A percentile compares a stretch with the other conserved stretches of the same genome.
These are phyloP conservation scores for Eucriotettix oculatus DNA, from an alignment of 2,888 invertebrate species.

Conservation along the genomic window DNA sequence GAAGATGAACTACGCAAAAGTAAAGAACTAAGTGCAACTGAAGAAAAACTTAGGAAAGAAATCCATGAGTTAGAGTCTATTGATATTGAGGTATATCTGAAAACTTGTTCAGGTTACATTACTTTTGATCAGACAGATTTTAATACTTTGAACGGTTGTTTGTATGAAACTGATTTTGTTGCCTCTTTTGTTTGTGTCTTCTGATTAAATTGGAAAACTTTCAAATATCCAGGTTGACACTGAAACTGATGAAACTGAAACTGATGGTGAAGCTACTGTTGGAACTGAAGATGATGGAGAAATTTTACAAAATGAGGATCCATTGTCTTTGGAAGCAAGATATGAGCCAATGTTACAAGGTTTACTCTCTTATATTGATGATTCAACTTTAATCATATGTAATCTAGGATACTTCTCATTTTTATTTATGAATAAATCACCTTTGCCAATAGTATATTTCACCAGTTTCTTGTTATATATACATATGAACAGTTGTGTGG, in stretches of 20 bases:
- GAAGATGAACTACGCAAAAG: conserved; percentile 38
- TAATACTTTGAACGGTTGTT: no score
- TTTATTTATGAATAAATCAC: no score
- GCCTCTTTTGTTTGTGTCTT: no score
- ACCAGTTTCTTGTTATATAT: no score
- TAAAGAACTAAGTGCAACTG: conserved; percentile 29
- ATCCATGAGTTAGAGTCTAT: conserved; percentile 31
- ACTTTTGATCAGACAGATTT: no score
- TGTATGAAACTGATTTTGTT: no score
- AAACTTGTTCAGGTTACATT: no score
- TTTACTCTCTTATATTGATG: neutral
- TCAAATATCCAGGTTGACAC: conserved; percentile 9
- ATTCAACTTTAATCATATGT: no score
- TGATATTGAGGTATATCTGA: conserved; percentile 13
- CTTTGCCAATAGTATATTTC: no score
- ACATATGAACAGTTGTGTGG: no score
- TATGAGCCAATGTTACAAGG: conserved; percentile 54
- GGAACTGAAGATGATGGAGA: conserved; percentile 25
- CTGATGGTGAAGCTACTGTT: conserved; percentile 15
- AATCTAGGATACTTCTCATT: no score
- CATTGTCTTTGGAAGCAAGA: conserved; percentile 42
- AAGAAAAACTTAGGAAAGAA: conserved; percentile 39
- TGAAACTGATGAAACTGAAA: conserved; percentile 16
- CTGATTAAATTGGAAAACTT: neutral
- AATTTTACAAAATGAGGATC: conserved; percentile 28